phyloP scores from a whole-genome alignment of 2,888 invertebrate species.

The Neoitamus cyanurus region DNA sequence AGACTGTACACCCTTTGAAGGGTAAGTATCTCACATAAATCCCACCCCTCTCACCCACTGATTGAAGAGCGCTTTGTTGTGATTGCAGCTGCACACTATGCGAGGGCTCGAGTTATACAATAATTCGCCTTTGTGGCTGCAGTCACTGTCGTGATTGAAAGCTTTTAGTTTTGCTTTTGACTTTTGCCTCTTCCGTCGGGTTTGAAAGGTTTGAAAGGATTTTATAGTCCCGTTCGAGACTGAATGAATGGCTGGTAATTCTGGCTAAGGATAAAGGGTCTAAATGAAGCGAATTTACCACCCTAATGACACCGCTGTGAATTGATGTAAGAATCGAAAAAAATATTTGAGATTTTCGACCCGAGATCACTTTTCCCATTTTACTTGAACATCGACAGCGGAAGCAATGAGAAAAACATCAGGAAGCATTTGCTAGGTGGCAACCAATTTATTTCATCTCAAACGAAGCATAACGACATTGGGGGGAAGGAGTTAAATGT shows the following conservation, averaged over 20 bases:
- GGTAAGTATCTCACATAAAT: neutral
- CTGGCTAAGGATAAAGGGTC: neutral
- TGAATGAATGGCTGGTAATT: neutral
- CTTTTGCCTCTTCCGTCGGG: neutral
- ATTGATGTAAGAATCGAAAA: neutral
- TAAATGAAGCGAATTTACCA: neutral
- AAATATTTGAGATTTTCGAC: neutral
- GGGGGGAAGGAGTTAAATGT: neutral
- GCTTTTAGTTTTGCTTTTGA: slow-evolving; percentile 14
- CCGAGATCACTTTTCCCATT: neutral
- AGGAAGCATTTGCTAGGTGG: neutral
- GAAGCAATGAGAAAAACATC: neutral
- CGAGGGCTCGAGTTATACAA: neutral
- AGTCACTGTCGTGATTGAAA: slow-evolving; percentile 24
- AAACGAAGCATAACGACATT: neutral
- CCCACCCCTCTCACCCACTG: neutral
- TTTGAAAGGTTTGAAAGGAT: neutral
- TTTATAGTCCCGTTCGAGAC: neutral
- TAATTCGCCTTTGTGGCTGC: slow-evolving; percentile 19
- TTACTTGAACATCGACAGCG: neutral
- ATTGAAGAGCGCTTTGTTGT: neutral
- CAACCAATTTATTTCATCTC: neutral
- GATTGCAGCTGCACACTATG: neutral
- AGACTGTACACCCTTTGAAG: neutral
- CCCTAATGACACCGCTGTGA: neutral